phyloP scores from a whole-genome alignment of 2,797 vertebrate species.

The Pagetopsis macropterus region DNA sequence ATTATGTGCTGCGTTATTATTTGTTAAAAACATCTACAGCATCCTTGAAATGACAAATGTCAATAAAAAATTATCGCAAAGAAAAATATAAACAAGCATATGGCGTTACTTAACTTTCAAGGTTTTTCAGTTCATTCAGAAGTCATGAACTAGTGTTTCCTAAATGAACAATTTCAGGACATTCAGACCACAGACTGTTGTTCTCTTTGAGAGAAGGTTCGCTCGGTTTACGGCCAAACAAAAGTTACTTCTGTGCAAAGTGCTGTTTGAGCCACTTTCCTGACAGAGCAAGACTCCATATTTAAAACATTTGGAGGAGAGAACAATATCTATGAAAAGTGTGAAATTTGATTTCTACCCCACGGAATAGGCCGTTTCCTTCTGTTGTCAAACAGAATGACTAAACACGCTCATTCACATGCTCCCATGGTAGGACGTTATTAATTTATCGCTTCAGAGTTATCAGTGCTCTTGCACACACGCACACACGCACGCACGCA shows the following conservation, averaged over 20 bases:
- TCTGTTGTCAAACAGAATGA: constrained; percentile 89
- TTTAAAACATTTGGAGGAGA: constrained; percentile 77
- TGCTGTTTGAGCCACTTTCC: constrained; percentile 68
- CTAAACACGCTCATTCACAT: constrained; percentile 85
- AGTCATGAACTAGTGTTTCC: constrained; percentile 37
- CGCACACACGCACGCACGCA: constrained; percentile 27
- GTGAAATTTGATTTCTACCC: constrained; percentile 79
- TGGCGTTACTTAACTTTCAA: constrained; percentile 34
- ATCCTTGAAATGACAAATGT: constrained; percentile 34
- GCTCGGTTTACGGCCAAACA: constrained; percentile 71
- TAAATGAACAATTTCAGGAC: constrained; percentile 56
- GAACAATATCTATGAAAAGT: constrained; percentile 80
- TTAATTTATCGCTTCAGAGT: constrained; percentile 85
- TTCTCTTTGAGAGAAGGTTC: constrained; percentile 48
- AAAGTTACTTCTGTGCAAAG: constrained; percentile 69
- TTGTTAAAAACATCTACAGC: constrained; percentile 11
- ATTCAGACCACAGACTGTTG: constrained; percentile 35
- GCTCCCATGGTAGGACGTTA: constrained; percentile 82
- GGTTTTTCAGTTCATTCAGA: constrained; percentile 40
- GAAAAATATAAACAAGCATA: constrained; percentile 38
- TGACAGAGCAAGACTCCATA: constrained; percentile 67
- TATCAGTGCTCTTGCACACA: constrained; percentile 63
- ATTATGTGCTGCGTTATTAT: not conserved
- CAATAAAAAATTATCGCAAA: constrained; percentile 20
- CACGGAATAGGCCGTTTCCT: constrained; percentile 81